These are phyloP conservation scores for Drosophila borealis DNA, from an alignment of 2,888 invertebrate genomes.

Conservation along the genomic window DNA sequence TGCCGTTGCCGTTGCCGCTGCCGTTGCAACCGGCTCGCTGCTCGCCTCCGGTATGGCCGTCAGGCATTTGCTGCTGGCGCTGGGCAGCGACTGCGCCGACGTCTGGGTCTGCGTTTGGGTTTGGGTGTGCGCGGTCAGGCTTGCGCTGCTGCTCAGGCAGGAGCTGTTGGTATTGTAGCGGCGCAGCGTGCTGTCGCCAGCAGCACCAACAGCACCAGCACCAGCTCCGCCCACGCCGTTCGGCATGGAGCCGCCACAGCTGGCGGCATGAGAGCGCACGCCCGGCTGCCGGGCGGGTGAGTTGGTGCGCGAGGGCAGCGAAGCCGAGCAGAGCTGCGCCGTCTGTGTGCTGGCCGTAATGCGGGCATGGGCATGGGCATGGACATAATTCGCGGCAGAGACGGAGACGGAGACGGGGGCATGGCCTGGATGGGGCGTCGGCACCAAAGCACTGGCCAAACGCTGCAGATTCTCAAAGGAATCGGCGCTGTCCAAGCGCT, in stretches of 20 bases:
- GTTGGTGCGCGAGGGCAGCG: conserved; percentile 73
- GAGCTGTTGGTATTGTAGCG: conserved; percentile 73
- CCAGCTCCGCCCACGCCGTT: conserved; percentile 48
- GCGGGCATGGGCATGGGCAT: conserved; percentile 22
- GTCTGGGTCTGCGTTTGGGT: conserved; percentile 23
- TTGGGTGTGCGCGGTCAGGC: conserved; percentile 74
- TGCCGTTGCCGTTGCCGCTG: conserved; percentile 18
- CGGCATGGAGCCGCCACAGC: conserved; percentile 53
- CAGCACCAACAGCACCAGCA: conserved; percentile 18
- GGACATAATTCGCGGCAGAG: conserved; percentile 16
- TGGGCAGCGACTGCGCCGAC: conserved; percentile 68
- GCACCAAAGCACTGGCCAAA: conserved; percentile 81
- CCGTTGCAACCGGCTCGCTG: conserved; percentile 45
- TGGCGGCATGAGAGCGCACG: conserved; percentile 29
- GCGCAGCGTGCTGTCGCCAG: conserved; percentile 40
- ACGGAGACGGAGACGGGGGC: conserved; percentile 45
- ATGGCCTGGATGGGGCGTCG: conserved; percentile 39
- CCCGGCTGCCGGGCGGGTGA: conserved; percentile 67
- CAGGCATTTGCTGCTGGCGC: conserved; percentile 80
- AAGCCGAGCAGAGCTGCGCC: conserved; percentile 56
- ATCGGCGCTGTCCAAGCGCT: conserved; percentile 78
- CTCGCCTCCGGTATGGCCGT: conserved; percentile 84
- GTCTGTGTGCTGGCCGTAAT: conserved; percentile 59
- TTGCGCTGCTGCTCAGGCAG: conserved; percentile 81
- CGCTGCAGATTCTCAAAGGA: conserved; percentile 84